Evolutionary conservation across 2,113 vertebrate genomes (phyloP).

Genomic region (Tiliqua scincoides): DNA sequence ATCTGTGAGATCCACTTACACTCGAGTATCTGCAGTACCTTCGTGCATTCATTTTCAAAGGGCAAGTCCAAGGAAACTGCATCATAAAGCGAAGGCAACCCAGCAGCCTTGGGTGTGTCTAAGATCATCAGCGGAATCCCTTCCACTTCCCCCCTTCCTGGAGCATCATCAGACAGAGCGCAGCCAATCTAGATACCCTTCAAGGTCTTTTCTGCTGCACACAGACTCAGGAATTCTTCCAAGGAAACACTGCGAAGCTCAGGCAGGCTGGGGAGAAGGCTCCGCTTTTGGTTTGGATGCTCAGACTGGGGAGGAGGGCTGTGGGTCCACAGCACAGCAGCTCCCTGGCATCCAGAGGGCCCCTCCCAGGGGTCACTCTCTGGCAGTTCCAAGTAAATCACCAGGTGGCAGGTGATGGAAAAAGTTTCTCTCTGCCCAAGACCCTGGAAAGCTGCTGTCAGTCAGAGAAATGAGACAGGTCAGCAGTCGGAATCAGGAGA

Average conservation of each 20-base stretch:
- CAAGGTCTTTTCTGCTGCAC: background rate
- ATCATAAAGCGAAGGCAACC: background rate
- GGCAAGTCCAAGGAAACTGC: constrained; percentile 10
- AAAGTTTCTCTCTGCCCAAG: too few species aligned
- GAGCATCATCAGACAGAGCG: background rate
- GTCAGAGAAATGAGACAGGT: too few species aligned
- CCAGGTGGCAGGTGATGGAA: too few species aligned
- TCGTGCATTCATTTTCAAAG: background rate
- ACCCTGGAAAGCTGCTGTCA: too few species aligned
- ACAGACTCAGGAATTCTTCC: background rate
- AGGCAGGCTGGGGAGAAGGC: background rate
- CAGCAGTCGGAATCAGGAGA: too few species aligned
- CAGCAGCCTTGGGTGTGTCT: background rate
- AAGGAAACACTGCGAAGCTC: background rate
- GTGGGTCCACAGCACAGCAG: too few species aligned
- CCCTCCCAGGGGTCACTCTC: too few species aligned
- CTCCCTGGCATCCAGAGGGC: background rate
- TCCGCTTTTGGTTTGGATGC: background rate
- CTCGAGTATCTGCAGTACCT: too few species aligned
- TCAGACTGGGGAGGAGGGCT: background rate
- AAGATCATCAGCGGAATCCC: background rate
- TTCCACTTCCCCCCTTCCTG: background rate
- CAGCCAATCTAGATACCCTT: too few species aligned
- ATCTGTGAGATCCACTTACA: too few species aligned
- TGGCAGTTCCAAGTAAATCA: too few species aligned